phyloP scores from a whole-genome alignment of 2,888 invertebrate species.

The Eremobia ochroleuca region DNA sequence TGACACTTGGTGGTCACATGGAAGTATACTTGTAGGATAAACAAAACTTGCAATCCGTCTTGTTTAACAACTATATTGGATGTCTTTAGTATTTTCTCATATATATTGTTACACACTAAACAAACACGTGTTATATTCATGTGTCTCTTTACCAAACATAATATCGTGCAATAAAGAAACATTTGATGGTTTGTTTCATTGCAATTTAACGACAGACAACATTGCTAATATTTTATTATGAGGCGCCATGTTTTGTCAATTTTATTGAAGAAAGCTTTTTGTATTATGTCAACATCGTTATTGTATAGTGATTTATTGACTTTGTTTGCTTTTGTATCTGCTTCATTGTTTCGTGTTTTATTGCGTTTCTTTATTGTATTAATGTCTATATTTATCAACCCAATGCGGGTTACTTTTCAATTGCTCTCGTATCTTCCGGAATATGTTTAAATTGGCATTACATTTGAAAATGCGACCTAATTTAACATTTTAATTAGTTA shows the following conservation, averaged over 20 bases:
- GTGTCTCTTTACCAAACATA: background rate
- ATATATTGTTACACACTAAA: background rate
- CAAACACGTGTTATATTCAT: background rate
- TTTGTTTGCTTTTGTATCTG: slow-evolving; percentile 2
- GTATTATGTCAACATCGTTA: slow-evolving; percentile 1
- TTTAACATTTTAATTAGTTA: background rate
- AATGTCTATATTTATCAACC: background rate
- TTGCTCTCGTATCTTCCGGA: background rate
- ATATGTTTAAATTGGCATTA: background rate
- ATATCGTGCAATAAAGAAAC: background rate
- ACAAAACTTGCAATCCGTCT: no score
- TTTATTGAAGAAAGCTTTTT: slow-evolving; percentile 19
- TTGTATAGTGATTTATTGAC: slow-evolving; percentile 14
- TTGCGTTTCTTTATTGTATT: background rate
- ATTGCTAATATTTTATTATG: slow-evolving; percentile 38
- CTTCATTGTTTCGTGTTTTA: slow-evolving; percentile 13
- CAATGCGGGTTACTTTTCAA: background rate
- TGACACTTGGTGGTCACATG: background rate
- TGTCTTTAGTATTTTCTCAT: background rate
- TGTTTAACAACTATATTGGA: no score
- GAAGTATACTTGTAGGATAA: background rate
- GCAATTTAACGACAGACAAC: slow-evolving; percentile 28
- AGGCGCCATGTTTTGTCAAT: slow-evolving; percentile 42
- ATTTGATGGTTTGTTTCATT: slow-evolving; percentile 6
- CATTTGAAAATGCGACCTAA: background rate